Conservation (phyloP, 2,888 invertebrate species). For the Tiliacea citrago region DNA sequence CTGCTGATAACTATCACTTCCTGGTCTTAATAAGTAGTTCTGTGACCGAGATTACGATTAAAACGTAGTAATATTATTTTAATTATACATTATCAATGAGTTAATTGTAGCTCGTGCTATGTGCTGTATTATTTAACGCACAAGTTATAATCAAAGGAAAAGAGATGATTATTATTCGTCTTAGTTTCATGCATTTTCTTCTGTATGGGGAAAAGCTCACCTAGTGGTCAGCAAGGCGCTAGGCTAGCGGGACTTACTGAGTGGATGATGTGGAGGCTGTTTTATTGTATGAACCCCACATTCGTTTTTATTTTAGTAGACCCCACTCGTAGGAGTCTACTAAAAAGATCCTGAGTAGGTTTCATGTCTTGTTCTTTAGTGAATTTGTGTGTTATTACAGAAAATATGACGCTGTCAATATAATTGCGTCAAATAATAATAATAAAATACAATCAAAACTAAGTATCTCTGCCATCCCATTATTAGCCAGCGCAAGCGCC, state of each 20-base stretch:
- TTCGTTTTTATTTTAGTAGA: neutral
- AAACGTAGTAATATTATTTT: constrained; percentile 32
- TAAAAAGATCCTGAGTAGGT: neutral
- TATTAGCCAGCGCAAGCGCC: neutral
- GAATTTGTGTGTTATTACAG: too few species aligned
- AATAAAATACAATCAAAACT: constrained; percentile 4
- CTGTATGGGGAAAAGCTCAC: neutral
- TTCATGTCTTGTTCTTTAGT: too few species aligned
- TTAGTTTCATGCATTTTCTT: neutral
- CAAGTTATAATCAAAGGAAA: neutral
- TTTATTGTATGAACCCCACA: neutral
- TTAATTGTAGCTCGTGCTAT: constrained; percentile 47
- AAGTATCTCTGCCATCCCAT: constrained; percentile 4
- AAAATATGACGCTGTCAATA: neutral
- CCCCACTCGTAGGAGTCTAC: neutral
- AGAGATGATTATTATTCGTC: neutral
- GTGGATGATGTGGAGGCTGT: neutral
- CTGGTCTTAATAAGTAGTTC: constrained; percentile 31
- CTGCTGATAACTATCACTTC: constrained; percentile 25
- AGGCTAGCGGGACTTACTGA: neutral
- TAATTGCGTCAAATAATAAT: neutral
- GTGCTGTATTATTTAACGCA: neutral
- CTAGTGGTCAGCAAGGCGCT: neutral
- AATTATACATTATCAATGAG: constrained; percentile 19
- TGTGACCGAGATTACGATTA: constrained; percentile 35